Base-by-base conservation (phyloP, 2,888 invertebrate genomes). In the Pseudococcus jackbeardsleyi region DNA sequence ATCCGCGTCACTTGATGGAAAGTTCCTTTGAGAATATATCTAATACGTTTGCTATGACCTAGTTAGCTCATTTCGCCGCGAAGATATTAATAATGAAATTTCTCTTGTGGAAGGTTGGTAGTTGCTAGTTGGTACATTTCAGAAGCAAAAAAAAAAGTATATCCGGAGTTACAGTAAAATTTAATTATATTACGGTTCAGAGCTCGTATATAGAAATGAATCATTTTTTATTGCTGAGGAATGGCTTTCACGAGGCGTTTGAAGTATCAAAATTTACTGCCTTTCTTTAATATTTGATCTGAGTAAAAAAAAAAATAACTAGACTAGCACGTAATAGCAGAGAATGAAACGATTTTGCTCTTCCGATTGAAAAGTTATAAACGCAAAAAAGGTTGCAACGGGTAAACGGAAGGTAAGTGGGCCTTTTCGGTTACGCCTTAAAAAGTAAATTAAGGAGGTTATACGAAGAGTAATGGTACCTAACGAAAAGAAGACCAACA, bases 61-160 rank as follows among this genome's bases (percentile, higher is more conserved):
- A 79, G 79, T 79, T 79, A 42, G 42, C 39, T 79, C 42, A 79
- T 79, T 42, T 42, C 22, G 79, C 42, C 79, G 79, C 39, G 79
- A 79, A 79, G 79, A 79, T 79, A 79, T 79, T 79, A 79, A 42
- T 42, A 79, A 79, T 79, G 79, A 42, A 79, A 79, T 79, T 79
- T 79, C 79, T 79, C 79, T 79, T 39, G 39, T 72, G 72, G 72
- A 72, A 72, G 72, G 26, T 33, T 33, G 26, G 26, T 33, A 33
- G 26, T 33, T 33, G 26, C 26, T 33, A 3, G 33, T n/a, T 79
- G 26, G 42, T 79, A 79, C 22, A 79, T 79, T 79, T 79, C 42
- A 42, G n/a, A 79, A 42, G 42, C 42, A 26, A 33, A 79, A 79
- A 79, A 79, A 33, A 33, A 33, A 33, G 26, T 33, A 33, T 33